Conservation (phyloP, 30 jellyfish, hydroid and myxozoan genomes). For the Calvadosia cruxmelitensis region DNA sequence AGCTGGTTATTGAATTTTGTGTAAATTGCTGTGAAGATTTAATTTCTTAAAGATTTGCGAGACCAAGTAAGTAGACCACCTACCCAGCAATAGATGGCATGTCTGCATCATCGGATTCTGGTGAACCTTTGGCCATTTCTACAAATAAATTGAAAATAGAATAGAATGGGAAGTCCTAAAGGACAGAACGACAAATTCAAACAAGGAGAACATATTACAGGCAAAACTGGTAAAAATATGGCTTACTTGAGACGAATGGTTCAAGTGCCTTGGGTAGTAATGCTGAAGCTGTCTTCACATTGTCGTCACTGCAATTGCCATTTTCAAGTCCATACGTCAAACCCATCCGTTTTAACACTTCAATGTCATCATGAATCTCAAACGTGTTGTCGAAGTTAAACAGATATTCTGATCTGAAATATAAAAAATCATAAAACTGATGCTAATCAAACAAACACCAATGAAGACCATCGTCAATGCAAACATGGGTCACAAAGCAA, state of each 20-base stretch:
- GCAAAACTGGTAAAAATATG: too few relatives aligned
- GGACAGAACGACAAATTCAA: too few relatives aligned
- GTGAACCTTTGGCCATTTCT: neutral
- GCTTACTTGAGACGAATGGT: slow-evolving; percentile 84
- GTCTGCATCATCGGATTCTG: neutral
- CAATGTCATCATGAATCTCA: slow-evolving; percentile 94
- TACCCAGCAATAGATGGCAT: neutral
- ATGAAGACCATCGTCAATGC: too few relatives aligned
- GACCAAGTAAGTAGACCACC: neutral
- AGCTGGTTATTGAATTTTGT: too few relatives aligned
- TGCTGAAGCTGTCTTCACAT: slow-evolving; percentile 43
- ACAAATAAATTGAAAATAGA: too few relatives aligned
- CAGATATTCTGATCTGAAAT: slow-evolving; percentile 68
- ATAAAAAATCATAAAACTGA: neutral
- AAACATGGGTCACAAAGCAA: too few relatives aligned
- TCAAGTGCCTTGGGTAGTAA: slow-evolving; percentile 91
- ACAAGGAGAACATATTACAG: neutral
- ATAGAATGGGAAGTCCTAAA: neutral
- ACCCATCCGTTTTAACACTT: slow-evolving; percentile 93
- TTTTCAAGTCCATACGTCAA: slow-evolving; percentile 80
- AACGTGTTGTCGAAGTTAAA: slow-evolving; percentile 83
- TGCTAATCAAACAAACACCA: too few relatives aligned
- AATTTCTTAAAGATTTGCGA: too few relatives aligned
- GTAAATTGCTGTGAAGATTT: too few relatives aligned
- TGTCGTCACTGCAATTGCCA: slow-evolving; percentile 71